Percentiles rank a stretch among this genome's conserved stretches.
Evolutionary conservation across 2,888 invertebrate species (phyloP).

Genomic region (Diaphora mendica): DNA sequence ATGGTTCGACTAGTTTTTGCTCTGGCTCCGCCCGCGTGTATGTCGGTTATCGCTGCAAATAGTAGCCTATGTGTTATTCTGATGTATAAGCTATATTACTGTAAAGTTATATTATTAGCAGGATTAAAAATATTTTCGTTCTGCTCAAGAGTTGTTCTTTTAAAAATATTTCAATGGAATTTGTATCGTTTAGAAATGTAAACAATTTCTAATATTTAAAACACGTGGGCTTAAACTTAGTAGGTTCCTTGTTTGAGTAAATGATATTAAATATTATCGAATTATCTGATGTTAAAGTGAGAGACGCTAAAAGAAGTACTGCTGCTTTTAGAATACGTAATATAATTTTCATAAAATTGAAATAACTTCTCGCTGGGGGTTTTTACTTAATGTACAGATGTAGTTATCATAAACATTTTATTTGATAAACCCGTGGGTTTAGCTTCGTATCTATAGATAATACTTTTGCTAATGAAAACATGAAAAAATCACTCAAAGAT

Average conservation of each 20-base stretch:
- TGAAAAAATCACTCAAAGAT: too few relatives aligned
- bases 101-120: too few relatives aligned
- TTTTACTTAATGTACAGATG: background rate
- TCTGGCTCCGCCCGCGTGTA: too few relatives aligned
- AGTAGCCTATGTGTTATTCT: too few relatives aligned
- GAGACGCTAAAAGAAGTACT: background rate
- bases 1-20: too few relatives aligned
- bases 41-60: too few relatives aligned
- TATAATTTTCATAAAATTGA: background rate
- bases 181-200: background rate
- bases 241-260: background rate
- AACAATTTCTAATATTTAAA: background rate
- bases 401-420: background rate
- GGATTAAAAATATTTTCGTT: conserved; percentile 21
- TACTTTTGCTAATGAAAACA: too few relatives aligned
- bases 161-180: conserved; percentile 11
- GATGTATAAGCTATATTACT: too few relatives aligned
- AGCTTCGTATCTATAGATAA: too few relatives aligned
- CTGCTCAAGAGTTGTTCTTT: conserved; percentile 8
- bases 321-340: background rate
- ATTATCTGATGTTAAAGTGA: background rate
- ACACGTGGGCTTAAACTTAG: background rate
- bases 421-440: background rate
- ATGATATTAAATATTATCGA: background rate
- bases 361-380: background rate